These are phyloP conservation scores for Euclidia mi DNA, from an alignment of 2,888 invertebrate species.

Conservation along the genomic window DNA sequence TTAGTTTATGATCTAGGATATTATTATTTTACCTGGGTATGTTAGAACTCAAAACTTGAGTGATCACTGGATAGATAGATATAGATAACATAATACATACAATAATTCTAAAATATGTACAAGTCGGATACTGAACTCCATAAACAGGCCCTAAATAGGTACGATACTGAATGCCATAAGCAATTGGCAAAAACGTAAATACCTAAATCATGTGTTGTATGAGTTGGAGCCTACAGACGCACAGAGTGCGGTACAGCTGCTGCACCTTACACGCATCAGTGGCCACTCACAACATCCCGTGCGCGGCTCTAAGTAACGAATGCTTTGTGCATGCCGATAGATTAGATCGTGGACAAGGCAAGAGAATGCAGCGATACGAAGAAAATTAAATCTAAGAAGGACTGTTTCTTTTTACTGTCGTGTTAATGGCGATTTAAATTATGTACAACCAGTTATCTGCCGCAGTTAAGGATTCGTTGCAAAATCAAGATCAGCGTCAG, in stretches of 20 bases:
- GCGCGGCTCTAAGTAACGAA: constrained; percentile 78
- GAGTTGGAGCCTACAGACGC: constrained; percentile 21
- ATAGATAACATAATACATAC: too few relatives aligned
- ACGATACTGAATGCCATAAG: constrained; percentile 1
- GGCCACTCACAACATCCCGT: constrained; percentile 80
- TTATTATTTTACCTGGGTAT: too few relatives aligned
- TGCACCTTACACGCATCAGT: constrained; percentile 84
- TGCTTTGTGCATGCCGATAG: constrained; percentile 88
- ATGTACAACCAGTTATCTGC: too few relatives aligned
- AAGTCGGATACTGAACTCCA: neutral
- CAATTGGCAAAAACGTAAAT: constrained; percentile 55
- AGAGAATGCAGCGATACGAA: constrained; percentile 49
- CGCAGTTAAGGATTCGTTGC: too few relatives aligned
- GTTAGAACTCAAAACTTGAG: too few relatives aligned
- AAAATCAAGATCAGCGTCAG: too few relatives aligned
- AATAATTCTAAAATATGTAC: too few relatives aligned
- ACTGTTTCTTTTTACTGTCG: too few relatives aligned
- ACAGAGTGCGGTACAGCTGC: constrained; percentile 78
- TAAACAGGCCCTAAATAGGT: constrained; percentile 28
- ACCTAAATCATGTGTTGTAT: constrained; percentile 55
- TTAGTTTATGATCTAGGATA: too few relatives aligned
- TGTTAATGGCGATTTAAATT: too few relatives aligned
- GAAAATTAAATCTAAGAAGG: too few relatives aligned
- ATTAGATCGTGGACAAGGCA: constrained; percentile 63
- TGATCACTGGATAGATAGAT: too few relatives aligned